These are phyloP conservation scores for Leptinotarsa texana DNA, from an alignment of 1,140 invertebrate genomes.

Conservation along the genomic window DNA sequence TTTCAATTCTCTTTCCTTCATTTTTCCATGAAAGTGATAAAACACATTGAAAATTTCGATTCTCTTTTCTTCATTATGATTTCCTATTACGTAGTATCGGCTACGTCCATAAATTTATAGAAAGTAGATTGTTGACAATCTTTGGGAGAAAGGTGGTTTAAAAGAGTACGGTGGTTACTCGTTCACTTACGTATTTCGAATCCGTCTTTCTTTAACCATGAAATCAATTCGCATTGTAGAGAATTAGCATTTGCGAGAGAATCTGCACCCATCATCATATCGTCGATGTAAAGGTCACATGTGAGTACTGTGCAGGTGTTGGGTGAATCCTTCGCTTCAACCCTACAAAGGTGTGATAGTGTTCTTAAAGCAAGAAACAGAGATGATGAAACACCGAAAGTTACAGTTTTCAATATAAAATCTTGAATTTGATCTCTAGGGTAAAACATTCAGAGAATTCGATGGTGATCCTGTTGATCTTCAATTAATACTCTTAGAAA, in stretches of 20 bases:
- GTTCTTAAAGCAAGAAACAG: neutral
- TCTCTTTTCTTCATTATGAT: too few relatives aligned
- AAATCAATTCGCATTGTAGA: neutral
- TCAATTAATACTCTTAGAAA: neutral
- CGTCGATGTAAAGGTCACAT: neutral
- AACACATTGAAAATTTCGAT: too few relatives aligned
- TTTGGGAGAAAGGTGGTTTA: neutral
- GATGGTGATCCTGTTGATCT: slow-evolving; percentile 1
- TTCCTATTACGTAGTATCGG: too few relatives aligned
- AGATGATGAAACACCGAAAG: neutral
- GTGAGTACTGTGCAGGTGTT: neutral
- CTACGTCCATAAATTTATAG: too few relatives aligned
- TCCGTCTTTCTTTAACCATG: neutral
- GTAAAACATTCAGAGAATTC: slow-evolving; percentile 18
- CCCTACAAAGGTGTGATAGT: neutral
- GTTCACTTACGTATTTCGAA: neutral
- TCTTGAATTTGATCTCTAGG: neutral
- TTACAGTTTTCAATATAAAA: slow-evolving; percentile 43
- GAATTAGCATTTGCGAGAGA: neutral
- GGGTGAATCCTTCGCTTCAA: neutral
- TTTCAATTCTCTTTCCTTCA: too few relatives aligned
- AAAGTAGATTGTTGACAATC: neutral
- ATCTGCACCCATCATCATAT: neutral
- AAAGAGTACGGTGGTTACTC: neutral
- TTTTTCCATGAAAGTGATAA: too few relatives aligned